Evolutionary conservation across 2,888 invertebrate genomes (phyloP).

Genomic region (Apamea epomidion): DNA sequence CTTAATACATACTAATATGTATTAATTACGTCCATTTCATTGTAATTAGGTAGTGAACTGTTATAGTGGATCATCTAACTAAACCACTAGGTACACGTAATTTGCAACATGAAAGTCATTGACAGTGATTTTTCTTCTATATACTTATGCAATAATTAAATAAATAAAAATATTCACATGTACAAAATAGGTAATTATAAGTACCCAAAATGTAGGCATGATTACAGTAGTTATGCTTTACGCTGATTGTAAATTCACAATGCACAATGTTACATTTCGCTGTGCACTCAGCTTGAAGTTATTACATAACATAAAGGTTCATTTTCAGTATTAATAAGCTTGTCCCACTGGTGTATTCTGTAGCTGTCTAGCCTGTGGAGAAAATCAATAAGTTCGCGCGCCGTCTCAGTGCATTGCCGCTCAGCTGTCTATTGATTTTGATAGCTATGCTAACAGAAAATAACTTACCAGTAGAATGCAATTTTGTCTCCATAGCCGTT

Average conservation of each 20-base stretch:
- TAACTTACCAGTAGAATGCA: constrained; percentile 97
- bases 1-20: constrained; percentile 51
- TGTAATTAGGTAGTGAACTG: constrained; percentile 42
- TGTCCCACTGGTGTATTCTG: constrained; percentile 34
- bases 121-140: background rate
- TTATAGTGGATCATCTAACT: constrained; percentile 36
- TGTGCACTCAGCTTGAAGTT: constrained; percentile 49
- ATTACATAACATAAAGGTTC: constrained; percentile 57
- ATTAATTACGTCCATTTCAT: constrained; percentile 43
- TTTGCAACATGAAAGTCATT: constrained; percentile 51
- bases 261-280: constrained; percentile 36
- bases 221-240: background rate
- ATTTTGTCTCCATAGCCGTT: constrained; percentile 97
- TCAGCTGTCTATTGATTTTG: constrained; percentile 85
- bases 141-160: background rate
- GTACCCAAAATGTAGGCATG: background rate
- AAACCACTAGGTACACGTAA: constrained; percentile 12
- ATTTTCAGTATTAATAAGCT: constrained; percentile 44
- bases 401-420: constrained; percentile 82
- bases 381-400: constrained; percentile 87
- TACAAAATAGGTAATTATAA: background rate
- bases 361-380: constrained; percentile 50
- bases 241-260: background rate
- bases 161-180: background rate
- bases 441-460: constrained; percentile 65